Conservation (phyloP, 35 echinoderm and acorn worm species). For the Apostichopus parvimensis region DNA sequence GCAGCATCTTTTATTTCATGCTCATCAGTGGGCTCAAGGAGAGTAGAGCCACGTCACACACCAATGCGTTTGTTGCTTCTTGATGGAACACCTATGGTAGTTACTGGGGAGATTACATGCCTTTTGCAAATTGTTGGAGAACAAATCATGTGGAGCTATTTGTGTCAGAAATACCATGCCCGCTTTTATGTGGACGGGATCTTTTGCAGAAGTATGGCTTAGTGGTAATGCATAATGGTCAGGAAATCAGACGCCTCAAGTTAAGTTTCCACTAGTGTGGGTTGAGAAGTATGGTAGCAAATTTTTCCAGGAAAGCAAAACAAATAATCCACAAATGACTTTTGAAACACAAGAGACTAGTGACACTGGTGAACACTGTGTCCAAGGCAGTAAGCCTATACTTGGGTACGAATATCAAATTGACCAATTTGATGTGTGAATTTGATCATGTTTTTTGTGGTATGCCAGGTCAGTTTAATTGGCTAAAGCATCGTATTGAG, state of each 20-base stretch:
- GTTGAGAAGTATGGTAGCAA: too few relatives aligned
- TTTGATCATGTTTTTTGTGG: too few relatives aligned
- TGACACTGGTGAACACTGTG: too few relatives aligned
- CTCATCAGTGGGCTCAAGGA: background rate
- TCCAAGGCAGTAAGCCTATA: too few relatives aligned
- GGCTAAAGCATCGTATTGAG: background rate
- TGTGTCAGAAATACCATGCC: constrained; percentile 41
- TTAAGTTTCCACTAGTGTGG: too few relatives aligned
- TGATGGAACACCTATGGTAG: constrained; percentile 23
- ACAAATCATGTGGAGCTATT: background rate
- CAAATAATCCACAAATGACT: too few relatives aligned
- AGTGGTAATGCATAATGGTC: constrained; percentile 23
- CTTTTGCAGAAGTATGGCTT: constrained; percentile 13
- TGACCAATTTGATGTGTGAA: too few relatives aligned
- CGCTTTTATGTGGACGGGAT: constrained; percentile 27
- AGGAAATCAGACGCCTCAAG: background rate
- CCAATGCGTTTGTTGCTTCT: constrained; percentile 16
- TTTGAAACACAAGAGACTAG: too few relatives aligned
- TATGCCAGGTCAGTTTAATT: background rate
- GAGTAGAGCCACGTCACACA: background rate
- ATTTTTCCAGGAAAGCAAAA: too few relatives aligned
- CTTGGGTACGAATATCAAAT: too few relatives aligned
- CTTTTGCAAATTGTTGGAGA: constrained; percentile 20
- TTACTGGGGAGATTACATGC: constrained; percentile 13
- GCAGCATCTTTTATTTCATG: background rate